Evolutionary conservation across 2,888 invertebrate species (phyloP).

Genomic region (Ophioninae sp.): DNA sequence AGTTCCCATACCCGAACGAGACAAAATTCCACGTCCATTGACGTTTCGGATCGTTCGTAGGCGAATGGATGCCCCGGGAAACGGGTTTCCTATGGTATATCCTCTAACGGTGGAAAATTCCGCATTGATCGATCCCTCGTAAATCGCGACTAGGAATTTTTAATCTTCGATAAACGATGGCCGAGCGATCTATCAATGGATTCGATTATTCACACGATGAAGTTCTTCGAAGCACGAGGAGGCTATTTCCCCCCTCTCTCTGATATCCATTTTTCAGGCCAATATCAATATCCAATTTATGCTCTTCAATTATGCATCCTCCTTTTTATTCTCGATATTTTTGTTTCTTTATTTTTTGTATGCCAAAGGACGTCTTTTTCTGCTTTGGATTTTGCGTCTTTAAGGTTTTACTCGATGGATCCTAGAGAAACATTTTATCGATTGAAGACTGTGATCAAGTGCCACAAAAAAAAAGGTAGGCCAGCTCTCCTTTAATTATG

Average conservation of each 20-base stretch:
- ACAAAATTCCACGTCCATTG: neutral
- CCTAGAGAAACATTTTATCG: neutral
- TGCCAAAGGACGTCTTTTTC: too few species aligned
- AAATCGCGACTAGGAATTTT: neutral
- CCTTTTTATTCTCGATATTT: too few species aligned
- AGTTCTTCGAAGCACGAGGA: neutral
- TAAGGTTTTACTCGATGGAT: too few species aligned
- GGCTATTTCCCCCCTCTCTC: neutral
- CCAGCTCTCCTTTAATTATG: conserved; percentile 3
- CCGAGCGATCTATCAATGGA: neutral
- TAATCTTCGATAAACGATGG: neutral
- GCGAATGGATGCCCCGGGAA: neutral
- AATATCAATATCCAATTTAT: neutral
- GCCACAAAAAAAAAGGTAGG: neutral
- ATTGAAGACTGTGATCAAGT: neutral
- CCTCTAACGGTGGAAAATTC: neutral
- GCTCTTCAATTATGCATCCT: too few species aligned
- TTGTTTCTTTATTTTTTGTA: too few species aligned
- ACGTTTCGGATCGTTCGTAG: neutral
- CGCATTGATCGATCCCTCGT: neutral
- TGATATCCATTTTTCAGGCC: neutral
- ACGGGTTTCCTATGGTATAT: neutral
- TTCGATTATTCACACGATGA: neutral
- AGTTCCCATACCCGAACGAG: neutral
- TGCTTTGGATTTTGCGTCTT: too few species aligned